Percentiles rank a stretch among this genome's conserved stretches.
These are phyloP conservation scores for Tautogolabrus adspersus DNA, from an alignment of 2,113 vertebrate genomes.

Conservation along the genomic window DNA sequence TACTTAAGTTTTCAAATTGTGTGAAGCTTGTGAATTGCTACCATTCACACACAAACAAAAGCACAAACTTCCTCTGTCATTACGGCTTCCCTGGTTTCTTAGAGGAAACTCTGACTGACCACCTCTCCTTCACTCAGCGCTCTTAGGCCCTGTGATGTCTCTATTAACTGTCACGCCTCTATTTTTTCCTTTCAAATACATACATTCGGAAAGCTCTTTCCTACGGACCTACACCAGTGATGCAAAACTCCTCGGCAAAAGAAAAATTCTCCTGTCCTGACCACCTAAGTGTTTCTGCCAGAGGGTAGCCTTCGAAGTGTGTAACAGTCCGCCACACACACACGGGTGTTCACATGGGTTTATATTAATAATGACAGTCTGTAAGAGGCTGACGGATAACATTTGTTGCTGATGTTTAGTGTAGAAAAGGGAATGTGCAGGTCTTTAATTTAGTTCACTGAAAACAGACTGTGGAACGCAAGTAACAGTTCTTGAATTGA, in stretches of 20 bases:
- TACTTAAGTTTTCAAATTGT: background rate
- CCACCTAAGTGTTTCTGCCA: constrained; percentile 59
- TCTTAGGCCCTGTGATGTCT: constrained; percentile 62
- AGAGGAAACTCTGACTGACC: constrained; percentile 74
- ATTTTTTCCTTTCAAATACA: constrained; percentile 69
- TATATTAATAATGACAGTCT: constrained; percentile 13
- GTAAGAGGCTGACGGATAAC: background rate
- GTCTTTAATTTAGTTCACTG: background rate
- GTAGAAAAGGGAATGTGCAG: background rate
- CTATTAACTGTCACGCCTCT: constrained; percentile 67
- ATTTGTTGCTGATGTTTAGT: background rate
- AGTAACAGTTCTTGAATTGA: too few species aligned
- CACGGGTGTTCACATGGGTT: constrained; percentile 8
- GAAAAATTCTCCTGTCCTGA: constrained; percentile 47
- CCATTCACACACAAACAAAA: constrained; percentile 19
- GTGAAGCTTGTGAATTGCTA: background rate
- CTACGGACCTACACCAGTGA: constrained; percentile 78
- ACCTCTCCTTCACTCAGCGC: constrained; percentile 55
- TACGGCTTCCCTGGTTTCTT: constrained; percentile 44
- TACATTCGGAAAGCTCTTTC: constrained; percentile 76
- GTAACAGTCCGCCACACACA: constrained; percentile 51
- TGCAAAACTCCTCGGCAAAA: constrained; percentile 71
- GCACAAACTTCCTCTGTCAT: constrained; percentile 51
- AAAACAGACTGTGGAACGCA: background rate
- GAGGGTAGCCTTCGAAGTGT: constrained; percentile 56